phyloP scores from a whole-genome alignment of 2,888 invertebrate genomes.

The Netelia fuscicornis region DNA sequence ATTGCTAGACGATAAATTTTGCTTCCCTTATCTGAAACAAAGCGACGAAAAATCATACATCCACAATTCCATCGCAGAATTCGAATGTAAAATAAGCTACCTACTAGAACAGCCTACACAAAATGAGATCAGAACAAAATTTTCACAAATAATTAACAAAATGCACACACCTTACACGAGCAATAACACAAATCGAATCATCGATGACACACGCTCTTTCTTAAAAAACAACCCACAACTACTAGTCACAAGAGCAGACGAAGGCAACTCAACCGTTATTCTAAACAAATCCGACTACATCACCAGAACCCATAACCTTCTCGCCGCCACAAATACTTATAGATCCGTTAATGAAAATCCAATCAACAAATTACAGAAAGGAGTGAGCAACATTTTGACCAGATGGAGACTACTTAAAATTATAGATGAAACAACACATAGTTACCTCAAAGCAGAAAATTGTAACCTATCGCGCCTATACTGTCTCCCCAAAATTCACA shows the following conservation, averaged over 20 bases:
- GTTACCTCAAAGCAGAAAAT: too few relatives aligned
- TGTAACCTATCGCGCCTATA: background rate
- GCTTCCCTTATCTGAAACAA: too few relatives aligned
- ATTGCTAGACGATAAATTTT: too few relatives aligned
- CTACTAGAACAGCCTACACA: background rate
- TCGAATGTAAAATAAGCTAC: background rate
- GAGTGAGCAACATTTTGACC: background rate
- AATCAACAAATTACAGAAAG: background rate
- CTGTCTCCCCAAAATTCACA: constrained; percentile 26
- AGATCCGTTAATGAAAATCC: constrained; percentile 12
- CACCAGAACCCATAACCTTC: background rate
- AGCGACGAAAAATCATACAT: too few relatives aligned
- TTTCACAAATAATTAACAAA: background rate
- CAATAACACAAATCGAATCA: constrained; percentile 5
- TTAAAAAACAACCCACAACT: constrained; percentile 16
- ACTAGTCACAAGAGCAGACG: constrained; percentile 22
- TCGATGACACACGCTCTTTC: constrained; percentile 11
- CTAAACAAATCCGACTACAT: constrained; percentile 6
- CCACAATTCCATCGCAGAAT: too few relatives aligned
- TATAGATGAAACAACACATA: background rate
- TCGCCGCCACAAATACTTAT: constrained; percentile 18
- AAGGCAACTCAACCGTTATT: constrained; percentile 20
- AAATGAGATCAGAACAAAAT: background rate
- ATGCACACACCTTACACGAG: background rate
- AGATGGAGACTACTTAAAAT: constrained; percentile 16